Evolutionary conservation across 1,140 invertebrate genomes (phyloP), one percentile per base, ranked within the genome.

Genomic region (Leucophenga varia): DNA sequence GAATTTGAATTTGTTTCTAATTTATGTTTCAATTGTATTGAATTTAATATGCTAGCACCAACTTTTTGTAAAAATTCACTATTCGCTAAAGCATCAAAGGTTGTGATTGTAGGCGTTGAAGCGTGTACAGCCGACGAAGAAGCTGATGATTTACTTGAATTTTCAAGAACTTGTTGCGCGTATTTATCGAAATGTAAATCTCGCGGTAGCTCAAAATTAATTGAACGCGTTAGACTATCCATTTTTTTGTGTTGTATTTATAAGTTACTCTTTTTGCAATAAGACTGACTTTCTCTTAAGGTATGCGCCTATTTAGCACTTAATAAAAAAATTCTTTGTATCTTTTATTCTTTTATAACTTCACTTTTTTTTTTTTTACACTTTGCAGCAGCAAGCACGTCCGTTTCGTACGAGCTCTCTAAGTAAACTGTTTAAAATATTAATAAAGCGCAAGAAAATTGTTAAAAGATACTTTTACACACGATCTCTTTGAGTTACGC

Each of bases 381-480:
- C n/a, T n/a, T n/a, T n/a, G n/a, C n/a, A n/a, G n/a, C n/a, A n/a
- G 42, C 45, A 44, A 28, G 42, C 49, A 61, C 67, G 64, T 57
- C 58, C 54, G 52, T 32, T 45, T 22, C 42, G 22, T 38, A 32
- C 58, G 32, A 50, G 45, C 56, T 71, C 51, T 55, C 61, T 55
- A 61, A 64, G 59, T 51, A 67, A 64, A 71, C 67, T 71, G 60
- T 64, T 61, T 57, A 2, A 28, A n/a, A n/a, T n/a, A n/a, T n/a
- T n/a, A n/a, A n/a, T n/a, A n/a, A n/a, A n/a, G n/a, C n/a, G n/a
- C n/a, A n/a, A n/a, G n/a, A n/a, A n/a, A n/a, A n/a, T n/a, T n/a
- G n/a, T n/a, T n/a, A n/a, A n/a, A n/a, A n/a, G n/a, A n/a, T n/a
- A n/a, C n/a, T n/a, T n/a, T n/a, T n/a, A n/a, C n/a, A n/a, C n/a